Percentiles rank a stretch among this genome's conserved stretches.
Conservation (phyloP, 1,140 invertebrate species). For the Coelopa frigida region DNA sequence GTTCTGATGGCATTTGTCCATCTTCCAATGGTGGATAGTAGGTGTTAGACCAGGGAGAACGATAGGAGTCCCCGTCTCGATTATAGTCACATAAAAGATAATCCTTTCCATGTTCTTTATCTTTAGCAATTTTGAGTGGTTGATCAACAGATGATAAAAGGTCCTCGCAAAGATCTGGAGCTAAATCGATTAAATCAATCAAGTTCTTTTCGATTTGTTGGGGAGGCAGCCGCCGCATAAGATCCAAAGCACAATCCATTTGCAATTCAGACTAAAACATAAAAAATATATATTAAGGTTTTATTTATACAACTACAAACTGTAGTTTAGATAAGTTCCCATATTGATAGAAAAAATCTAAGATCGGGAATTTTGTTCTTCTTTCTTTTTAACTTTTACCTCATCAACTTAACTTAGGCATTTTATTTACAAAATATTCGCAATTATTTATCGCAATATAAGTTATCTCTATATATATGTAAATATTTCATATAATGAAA, state of each 20-base stretch:
- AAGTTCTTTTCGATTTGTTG: slow-evolving; percentile 99
- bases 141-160: slow-evolving; percentile 97
- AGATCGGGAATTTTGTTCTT: too few species aligned
- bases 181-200: slow-evolving; percentile 93
- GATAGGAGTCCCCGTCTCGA: slow-evolving; percentile 97
- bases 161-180: slow-evolving; percentile 93
- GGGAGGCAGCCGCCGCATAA: slow-evolving; percentile 96
- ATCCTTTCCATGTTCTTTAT: slow-evolving; percentile 90
- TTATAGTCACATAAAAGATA: slow-evolving; percentile 99
- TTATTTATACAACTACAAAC: too few species aligned
- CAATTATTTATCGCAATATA: too few species aligned
- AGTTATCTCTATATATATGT: too few species aligned
- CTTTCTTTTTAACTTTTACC: too few species aligned
- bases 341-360: too few species aligned
- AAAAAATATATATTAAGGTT: not conserved
- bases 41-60: slow-evolving; percentile 98
- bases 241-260: slow-evolving; percentile 96
- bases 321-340: too few species aligned
- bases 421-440: too few species aligned
- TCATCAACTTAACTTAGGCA: too few species aligned
- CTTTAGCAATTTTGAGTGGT: slow-evolving; percentile 94
- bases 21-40: slow-evolving; percentile 98
- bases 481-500: too few species aligned
- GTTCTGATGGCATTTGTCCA: slow-evolving; percentile 96
- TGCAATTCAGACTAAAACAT: slow-evolving; percentile 83